Base-by-base conservation (phyloP, 2,888 invertebrate genomes). In the Dicycla oo region DNA sequence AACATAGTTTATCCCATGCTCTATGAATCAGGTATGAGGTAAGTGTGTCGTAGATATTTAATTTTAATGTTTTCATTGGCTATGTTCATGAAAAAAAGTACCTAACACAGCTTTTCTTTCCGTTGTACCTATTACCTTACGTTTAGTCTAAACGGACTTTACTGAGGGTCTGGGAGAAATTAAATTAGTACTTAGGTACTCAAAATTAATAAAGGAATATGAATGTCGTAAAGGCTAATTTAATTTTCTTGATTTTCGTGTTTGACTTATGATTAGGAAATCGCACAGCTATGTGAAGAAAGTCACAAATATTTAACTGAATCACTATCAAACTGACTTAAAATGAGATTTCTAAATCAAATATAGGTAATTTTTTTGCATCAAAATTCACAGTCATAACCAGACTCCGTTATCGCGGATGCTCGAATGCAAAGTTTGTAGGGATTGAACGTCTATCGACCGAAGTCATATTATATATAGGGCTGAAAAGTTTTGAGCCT, bases 11-110 rank as follows among this genome's bases (percentile, higher is more conserved):
- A 34, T 23, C 5, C 20, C 20, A 40, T 40, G 40, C 5, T 47
- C 40, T 56, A 56, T 66, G 40, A 49, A 76, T 34, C 30, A 43
- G 15, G 7, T 73, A 30, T 18, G 8, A 40, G n/a, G 18, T 62
- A 34, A 11, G 8, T 20, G 13, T n/a, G 8, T 15, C 26, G 13
- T 30, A 38, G 26, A 15, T 1, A 2, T 13, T 23, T 53, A 20
- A 30, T 61, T 61, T 8, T 7, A 3, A 23, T 58, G 23, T 60
- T 63, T 51, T 61, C 26, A 30, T 23, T 11, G 10, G 13, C 23
- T 58, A 15, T 38, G 23, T 23, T 45, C 30, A 15, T 45, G 5
- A 8, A 57, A 72, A 58, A 49, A 38, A 6, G 8, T 38, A 38
- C 38, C 38, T 38, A 58, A 38, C 58, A 45, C 38, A 66, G 15